These are phyloP conservation scores for Drosophila chauvacae DNA, from an alignment of 1,140 invertebrate species.

Conservation along the genomic window DNA sequence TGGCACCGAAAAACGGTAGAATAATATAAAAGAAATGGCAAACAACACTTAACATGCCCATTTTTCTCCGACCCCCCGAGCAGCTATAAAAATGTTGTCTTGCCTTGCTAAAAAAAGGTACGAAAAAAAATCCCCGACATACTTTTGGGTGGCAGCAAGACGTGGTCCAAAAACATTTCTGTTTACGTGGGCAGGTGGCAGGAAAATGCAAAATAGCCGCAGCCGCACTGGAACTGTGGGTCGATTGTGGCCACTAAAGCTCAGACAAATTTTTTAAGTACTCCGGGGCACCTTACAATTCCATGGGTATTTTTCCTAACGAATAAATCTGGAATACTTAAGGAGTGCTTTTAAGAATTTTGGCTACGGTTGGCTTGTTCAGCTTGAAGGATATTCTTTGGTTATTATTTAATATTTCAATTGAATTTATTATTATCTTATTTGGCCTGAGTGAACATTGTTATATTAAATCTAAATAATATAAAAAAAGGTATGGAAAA, in stretches of 20 bases:
- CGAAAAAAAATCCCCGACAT: constrained; percentile 6
- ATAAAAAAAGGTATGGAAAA: background rate
- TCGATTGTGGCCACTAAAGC: constrained; percentile 20
- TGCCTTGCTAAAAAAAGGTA: background rate
- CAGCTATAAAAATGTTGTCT: constrained; percentile 42
- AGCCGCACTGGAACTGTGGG: background rate
- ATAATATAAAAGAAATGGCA: constrained; percentile 18
- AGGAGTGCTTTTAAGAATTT: too few relatives aligned
- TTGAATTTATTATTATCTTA: too few relatives aligned
- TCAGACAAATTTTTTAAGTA: constrained; percentile 41
- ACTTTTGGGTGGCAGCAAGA: constrained; percentile 25
- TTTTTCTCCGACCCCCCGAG: constrained; percentile 34
- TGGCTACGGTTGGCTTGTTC: too few relatives aligned
- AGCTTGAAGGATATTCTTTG: too few relatives aligned
- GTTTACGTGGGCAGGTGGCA: constrained; percentile 40
- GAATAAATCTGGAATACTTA: background rate
- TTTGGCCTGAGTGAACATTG: too few relatives aligned
- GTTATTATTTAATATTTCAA: too few relatives aligned
- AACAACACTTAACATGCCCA: constrained; percentile 33
- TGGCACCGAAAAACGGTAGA: constrained; percentile 2
- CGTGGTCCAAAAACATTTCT: constrained; percentile 36
- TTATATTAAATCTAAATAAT: too few relatives aligned
- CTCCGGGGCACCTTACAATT: background rate
- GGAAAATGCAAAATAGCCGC: constrained; percentile 46
- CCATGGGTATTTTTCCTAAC: background rate